Base-by-base conservation (phyloP, 2,888 invertebrate genomes). In the Drosophila histrio region DNA sequence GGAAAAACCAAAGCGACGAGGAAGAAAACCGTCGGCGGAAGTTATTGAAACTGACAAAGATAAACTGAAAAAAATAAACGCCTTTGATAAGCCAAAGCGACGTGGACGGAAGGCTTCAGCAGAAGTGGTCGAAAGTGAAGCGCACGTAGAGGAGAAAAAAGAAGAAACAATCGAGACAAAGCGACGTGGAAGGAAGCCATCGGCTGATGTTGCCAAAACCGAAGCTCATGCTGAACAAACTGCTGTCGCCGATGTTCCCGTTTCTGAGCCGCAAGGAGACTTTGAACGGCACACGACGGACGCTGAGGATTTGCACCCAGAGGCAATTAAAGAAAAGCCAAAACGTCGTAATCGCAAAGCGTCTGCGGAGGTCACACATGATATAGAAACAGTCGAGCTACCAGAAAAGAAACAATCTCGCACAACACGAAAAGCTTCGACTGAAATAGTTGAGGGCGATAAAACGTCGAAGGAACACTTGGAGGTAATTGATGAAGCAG, bases 351-450 rank as follows among this genome's bases (percentile, higher is more conserved):
- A 49, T 0, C 70, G 64, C 11, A 73, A 65, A 30, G 56, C 53
- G 2, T 73, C 74, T 3, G n/a, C 54, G 1, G 73, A 76, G 6
- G 39, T 52, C 1, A 17, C 1, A 15, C 62, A 57, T 7, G 4
- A 15, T 21, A 4, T n/a, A 1, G 43, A 61, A 36, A 7, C 36
- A 2, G 19, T 15, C 0, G 32, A 49, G 1, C 24, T 19, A 5
- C 17, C 58, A 0, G 66, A 65, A 19, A 74, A 53, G 6, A 67
- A 52, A 26, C 13, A 34, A 0, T 8, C 9, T 0, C 71, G 78
- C 5, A 59, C 26, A 8, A 39, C 30, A 8, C 72, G 80, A 9
- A 79, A 82, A 46, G 58, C 67, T 11, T 72, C 77, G 11, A 57
- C 65, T 0, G 74, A 80, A n/a, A 32, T 32, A 19, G 38, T 44